Percentiles rank a stretch among this genome's conserved stretches.
Conservation (phyloP, 30 jellyfish, hydroid and myxozoan genomes). For the Hydractinia symbiolongicarpus region DNA sequence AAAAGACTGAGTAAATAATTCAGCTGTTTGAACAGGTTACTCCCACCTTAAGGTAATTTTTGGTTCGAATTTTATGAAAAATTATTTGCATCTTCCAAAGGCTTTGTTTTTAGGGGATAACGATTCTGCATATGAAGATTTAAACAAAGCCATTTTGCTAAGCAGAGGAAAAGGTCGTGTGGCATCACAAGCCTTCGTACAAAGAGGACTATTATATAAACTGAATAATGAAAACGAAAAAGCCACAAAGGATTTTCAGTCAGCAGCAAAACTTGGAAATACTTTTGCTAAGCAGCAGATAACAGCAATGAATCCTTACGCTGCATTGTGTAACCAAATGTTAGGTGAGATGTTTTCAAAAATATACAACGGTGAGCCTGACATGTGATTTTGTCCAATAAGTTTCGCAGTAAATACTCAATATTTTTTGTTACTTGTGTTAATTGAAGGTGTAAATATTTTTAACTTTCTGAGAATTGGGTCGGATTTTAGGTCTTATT, state of each 20-base stretch:
- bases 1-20: too few species aligned
- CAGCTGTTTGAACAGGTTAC: too few species aligned
- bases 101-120: slow-evolving; percentile 52
- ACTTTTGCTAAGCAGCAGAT: slow-evolving; percentile 69
- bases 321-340: slow-evolving; percentile 94
- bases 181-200: slow-evolving; percentile 88
- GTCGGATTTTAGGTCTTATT: too few species aligned
- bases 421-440: too few species aligned
- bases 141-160: slow-evolving; percentile 58
- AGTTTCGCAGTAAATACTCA: not conserved
- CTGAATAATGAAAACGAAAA: slow-evolving; percentile 59
- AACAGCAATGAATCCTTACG: slow-evolving; percentile 74
- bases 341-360: slow-evolving; percentile 56
- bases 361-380: slow-evolving; percentile 35
- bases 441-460: too few species aligned
- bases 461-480: too few species aligned
- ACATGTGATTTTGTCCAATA: not conserved
- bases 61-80: too few species aligned
- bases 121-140: slow-evolving; percentile 54
- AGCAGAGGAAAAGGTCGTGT: slow-evolving; percentile 72
- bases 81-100: too few species aligned
- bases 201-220: slow-evolving; percentile 64
- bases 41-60: too few species aligned
- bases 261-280: slow-evolving; percentile 71
- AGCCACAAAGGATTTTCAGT: slow-evolving; percentile 59